Base-by-base conservation (phyloP, 2,888 invertebrate genomes). In the Metellina segmentata region DNA sequence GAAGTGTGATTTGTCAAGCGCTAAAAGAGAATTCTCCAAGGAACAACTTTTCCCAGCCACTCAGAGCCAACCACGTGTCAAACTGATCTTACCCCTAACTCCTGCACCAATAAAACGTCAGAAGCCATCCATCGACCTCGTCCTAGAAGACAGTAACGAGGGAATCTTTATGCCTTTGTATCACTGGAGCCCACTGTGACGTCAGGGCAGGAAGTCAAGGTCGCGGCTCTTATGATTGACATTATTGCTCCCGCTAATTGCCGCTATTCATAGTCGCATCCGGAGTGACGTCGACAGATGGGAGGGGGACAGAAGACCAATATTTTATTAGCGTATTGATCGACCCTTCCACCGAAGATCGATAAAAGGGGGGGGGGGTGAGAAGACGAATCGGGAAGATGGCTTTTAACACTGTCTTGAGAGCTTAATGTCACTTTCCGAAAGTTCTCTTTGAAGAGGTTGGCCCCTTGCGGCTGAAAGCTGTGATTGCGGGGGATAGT, bases 321-420 rank as follows among this genome's bases (percentile, higher is more conserved):
- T 79, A 79, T 79, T 79, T 53, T 79, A 53, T 79, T 79, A 79
- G 79, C 16, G 61, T 61, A 61, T 79, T 79, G 77, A 77, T 77
- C 77, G 7, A n/a, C 6, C 6, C 34, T 34, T 34, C 34, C 34
- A 34, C 34, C 34, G 34, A 34, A 34, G 34, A 34, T 34, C 9
- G 61, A 61, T 61, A 61, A 16, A 61, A 4, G 5, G 49, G 9
- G n/a, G 16, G 77, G 6, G 5, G 51, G 19, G 48, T 34, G n/a
- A 8, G n/a, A n/a, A 77, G 77, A 77, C 6, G 51, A 51, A 16
- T 49, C 49, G 51, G 49, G 77, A n/a, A 49, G 51, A 77, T 77
- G 77, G 77, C 77, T 77, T 77, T 77, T 77, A 77, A 51, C 77
- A n/a, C 77, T 51, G 49, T 16, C 77, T 77, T 49, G 49, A 77